Evolutionary conservation across 1,140 invertebrate genomes (phyloP).

Genomic region (Penaeus japonicus): DNA sequence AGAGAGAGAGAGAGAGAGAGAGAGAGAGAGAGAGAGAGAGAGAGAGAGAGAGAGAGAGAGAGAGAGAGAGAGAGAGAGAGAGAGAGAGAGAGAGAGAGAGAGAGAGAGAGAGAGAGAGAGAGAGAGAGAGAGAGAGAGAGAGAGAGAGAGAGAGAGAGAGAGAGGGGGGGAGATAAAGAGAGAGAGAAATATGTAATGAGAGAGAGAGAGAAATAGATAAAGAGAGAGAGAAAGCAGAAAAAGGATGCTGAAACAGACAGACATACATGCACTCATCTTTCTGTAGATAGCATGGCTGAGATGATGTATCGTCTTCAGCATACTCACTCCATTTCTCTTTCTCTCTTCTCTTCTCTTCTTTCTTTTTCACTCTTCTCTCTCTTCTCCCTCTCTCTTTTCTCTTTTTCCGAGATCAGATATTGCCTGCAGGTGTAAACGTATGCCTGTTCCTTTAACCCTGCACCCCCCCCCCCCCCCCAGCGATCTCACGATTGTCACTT

Average conservation of each 20-base stretch:
- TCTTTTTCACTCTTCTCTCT: background rate
- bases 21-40: too few species aligned
- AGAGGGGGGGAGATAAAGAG: too few species aligned
- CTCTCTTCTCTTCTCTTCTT: background rate
- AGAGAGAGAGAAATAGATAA: background rate
- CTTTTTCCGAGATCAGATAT: background rate
- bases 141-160: background rate
- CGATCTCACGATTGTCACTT: too few species aligned
- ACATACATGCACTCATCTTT: too few species aligned
- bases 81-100: slow-evolving; percentile 15
- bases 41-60: too few species aligned
- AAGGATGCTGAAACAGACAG: background rate
- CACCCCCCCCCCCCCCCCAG: too few species aligned
- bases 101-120: slow-evolving; percentile 15
- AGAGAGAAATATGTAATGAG: background rate
- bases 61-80: too few species aligned
- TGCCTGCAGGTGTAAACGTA: too few species aligned
- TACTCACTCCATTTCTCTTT: background rate
- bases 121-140: slow-evolving; percentile 7
- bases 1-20: too few species aligned
- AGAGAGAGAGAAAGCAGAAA: background rate
- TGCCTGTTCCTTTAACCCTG: too few species aligned
- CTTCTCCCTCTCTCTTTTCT: background rate
- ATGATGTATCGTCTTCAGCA: too few species aligned
- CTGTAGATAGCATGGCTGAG: too few species aligned